phyloP scores from a whole-genome alignment of 2,888 invertebrate species.

The Acleris cristana region DNA sequence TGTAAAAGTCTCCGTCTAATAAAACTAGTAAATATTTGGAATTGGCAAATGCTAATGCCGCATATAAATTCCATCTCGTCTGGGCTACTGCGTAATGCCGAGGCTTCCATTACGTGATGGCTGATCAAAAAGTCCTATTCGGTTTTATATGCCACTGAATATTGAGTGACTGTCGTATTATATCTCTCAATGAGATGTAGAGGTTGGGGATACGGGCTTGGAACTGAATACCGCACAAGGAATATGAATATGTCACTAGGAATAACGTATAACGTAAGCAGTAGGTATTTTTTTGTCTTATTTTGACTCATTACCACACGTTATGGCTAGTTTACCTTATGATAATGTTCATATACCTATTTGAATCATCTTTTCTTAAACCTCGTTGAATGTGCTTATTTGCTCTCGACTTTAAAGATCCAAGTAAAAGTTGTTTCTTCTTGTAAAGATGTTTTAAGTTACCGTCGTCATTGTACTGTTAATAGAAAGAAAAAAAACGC shows the following conservation, averaged over 20 bases:
- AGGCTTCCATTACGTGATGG: slow-evolving; percentile 52
- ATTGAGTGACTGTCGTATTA: slow-evolving; percentile 61
- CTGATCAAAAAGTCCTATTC: slow-evolving; percentile 66
- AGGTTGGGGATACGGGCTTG: slow-evolving; percentile 37
- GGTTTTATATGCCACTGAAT: slow-evolving; percentile 73
- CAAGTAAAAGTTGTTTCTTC: too few relatives aligned
- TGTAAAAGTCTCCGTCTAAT: background rate
- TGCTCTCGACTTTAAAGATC: too few relatives aligned
- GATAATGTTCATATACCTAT: too few relatives aligned
- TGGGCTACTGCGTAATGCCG: slow-evolving; percentile 39
- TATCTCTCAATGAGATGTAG: slow-evolving; percentile 63
- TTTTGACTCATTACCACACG: too few relatives aligned
- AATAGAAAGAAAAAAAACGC: too few relatives aligned
- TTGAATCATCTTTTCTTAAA: too few relatives aligned
- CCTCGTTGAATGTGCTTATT: too few relatives aligned
- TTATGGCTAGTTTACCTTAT: too few relatives aligned
- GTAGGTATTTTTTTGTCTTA: too few relatives aligned
- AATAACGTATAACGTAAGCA: too few relatives aligned
- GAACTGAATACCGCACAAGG: slow-evolving; percentile 19
- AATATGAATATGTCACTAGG: background rate
- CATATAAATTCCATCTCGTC: slow-evolving; percentile 32
- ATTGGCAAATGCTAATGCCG: slow-evolving; percentile 29
- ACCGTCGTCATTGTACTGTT: too few relatives aligned
- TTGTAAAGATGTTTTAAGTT: too few relatives aligned
- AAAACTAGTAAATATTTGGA: slow-evolving; percentile 17